Evolutionary conservation across 2,113 vertebrate genomes (phyloP).

Genomic region (Danionella cerebrum): DNA sequence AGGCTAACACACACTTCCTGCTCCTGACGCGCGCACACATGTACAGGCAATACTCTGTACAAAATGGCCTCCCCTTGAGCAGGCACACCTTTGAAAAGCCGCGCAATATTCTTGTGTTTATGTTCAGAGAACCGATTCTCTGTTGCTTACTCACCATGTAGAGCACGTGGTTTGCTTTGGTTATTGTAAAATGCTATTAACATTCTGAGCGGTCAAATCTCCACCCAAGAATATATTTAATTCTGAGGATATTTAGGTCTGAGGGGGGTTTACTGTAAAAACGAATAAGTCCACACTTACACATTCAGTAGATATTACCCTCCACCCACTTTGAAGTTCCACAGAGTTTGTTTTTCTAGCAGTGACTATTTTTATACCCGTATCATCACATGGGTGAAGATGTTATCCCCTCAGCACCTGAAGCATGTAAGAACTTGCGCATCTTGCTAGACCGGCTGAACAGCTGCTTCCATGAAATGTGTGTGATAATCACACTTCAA

Average conservation of each 20-base stretch:
- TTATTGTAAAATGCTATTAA: too few relatives aligned
- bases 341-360: background rate
- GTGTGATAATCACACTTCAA: background rate
- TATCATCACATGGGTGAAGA: background rate
- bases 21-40: constrained; percentile 46
- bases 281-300: too few relatives aligned
- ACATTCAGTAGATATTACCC: too few relatives aligned
- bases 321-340: too few relatives aligned
- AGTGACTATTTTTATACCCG: background rate
- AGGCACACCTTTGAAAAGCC: constrained; percentile 42
- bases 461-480: constrained; percentile 1
- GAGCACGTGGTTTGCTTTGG: too few relatives aligned
- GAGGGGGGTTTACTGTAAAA: too few relatives aligned
- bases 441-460: constrained; percentile 32
- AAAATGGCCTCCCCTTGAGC: constrained; percentile 49
- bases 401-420: constrained; percentile 9
- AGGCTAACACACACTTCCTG: constrained; percentile 46
- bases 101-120: background rate
- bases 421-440: constrained; percentile 39
- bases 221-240: too few relatives aligned
- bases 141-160: too few relatives aligned
- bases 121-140: background rate
- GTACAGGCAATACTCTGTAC: constrained; percentile 41
- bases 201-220: too few relatives aligned
- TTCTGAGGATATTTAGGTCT: too few relatives aligned